Evolutionary conservation across 2,888 invertebrate genomes (phyloP), one percentile per base, ranked within the genome.

Genomic region (Aphidoletes aphidimyza): DNA sequence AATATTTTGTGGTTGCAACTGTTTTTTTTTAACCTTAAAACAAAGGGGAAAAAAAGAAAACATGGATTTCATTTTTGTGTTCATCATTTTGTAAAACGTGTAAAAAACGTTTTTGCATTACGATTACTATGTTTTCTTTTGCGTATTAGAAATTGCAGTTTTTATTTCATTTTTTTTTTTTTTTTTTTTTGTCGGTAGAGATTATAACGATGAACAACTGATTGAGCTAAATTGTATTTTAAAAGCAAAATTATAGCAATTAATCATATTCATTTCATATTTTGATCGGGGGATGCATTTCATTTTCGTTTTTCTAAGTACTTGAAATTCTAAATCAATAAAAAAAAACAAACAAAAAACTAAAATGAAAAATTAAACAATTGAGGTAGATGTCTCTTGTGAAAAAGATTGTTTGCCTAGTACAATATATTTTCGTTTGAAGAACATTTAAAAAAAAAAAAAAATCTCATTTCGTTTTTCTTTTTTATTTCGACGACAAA

Each of bases 171-270:
- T 11, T 5, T 39, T 39, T 39, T 39, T 11, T 39, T 39, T 11
- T 39, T 39, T 11, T 39, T 39, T 39, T 8, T 39, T 39, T 8
- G 22, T 8, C 19, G 47, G 47, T 69, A 69, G 34, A 69, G 30
- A 30, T 69, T 30, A 69, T 22, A 47, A n/a, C 5, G 69, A 69
- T 69, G 69, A 69, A 69, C 69, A 69, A 69, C 69, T 69, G 69
- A 69, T 69, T 69, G 69, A 69, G 69, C 69, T 69, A 69, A 69
- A 54, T 11, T 26, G 26, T 26, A 30, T 30, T 30, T 11, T 11
- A 30, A 69, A 14, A 19, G 26, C 26, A 69, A 69, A 69, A 69
- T 26, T 30, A 69, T 14, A 69, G 30, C 17, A 69, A 69, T 11
- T 69, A 69, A 69, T 14, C 69, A 69, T 69, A 30, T 54, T 22